Conservation (phyloP, 2,888 invertebrate species). For the Therioaphis trifolii region DNA sequence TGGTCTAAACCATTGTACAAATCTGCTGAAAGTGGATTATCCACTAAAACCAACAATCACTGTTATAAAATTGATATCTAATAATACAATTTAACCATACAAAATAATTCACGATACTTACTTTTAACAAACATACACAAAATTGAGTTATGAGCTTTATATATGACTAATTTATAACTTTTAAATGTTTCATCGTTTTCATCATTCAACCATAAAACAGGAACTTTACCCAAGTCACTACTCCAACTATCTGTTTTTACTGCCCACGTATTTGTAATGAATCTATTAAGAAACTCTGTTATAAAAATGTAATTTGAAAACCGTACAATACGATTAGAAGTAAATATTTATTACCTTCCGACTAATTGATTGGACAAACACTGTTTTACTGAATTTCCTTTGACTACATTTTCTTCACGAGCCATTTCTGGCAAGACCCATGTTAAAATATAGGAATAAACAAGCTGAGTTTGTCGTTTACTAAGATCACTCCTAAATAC, state of each 20-base stretch:
- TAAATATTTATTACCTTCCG: constrained; percentile 44
- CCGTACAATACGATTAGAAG: background rate
- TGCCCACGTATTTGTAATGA: constrained; percentile 56
- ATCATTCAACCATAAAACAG: constrained; percentile 47
- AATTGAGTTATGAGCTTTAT: constrained; percentile 57
- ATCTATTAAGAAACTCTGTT: constrained; percentile 23
- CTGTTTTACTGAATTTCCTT: constrained; percentile 53
- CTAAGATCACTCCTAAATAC: constrained; percentile 45
- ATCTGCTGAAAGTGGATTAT: constrained; percentile 25
- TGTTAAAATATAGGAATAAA: constrained; percentile 57
- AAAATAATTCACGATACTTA: constrained; percentile 7
- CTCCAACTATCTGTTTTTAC: constrained; percentile 56
- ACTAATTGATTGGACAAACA: constrained; percentile 56
- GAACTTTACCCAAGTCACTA: constrained; percentile 52
- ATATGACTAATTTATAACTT: constrained; percentile 50
- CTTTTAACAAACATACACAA: constrained; percentile 57
- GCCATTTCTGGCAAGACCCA: constrained; percentile 51
- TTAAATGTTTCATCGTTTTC: constrained; percentile 30
- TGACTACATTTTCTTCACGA: constrained; percentile 44
- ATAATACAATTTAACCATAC: background rate
- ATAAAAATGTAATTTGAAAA: background rate
- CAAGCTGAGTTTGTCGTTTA: constrained; percentile 56
- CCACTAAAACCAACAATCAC: constrained; percentile 36
- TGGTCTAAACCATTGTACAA: constrained; percentile 53
- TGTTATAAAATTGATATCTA: background rate